These are phyloP conservation scores for Drosophila virilis DNA, from an alignment of 1,140 invertebrate genomes.

Conservation along the genomic window DNA sequence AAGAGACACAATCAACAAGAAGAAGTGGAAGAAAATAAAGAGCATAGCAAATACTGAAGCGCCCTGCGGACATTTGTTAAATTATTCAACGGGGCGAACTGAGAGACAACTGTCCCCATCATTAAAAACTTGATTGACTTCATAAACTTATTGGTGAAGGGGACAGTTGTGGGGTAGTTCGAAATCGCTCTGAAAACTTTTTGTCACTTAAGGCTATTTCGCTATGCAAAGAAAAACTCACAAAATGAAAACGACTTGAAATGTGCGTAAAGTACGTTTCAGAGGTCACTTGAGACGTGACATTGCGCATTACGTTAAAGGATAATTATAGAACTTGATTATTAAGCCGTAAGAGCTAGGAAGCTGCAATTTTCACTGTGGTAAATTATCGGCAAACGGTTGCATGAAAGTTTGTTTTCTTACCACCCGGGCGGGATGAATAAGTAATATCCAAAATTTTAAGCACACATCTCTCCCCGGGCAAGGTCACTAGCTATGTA, in stretches of 20 bases:
- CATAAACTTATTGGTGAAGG: slow-evolving; percentile 45
- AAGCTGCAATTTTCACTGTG: background rate
- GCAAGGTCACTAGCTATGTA: no score
- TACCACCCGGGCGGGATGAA: no score
- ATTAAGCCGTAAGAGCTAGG: no score
- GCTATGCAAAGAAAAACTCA: slow-evolving; percentile 21
- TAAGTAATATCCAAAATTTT: no score
- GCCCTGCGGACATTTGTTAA: slow-evolving; percentile 42
- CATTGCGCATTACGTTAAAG: no score
- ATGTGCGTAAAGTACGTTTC: slow-evolving; percentile 18
- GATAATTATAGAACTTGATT: no score
- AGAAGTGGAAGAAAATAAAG: slow-evolving; percentile 1
- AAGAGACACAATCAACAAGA: slow-evolving; percentile 6
- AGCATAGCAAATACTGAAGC: slow-evolving; percentile 6
- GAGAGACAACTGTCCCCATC: slow-evolving; percentile 48
- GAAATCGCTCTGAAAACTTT: slow-evolving; percentile 30
- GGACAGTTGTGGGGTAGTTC: background rate
- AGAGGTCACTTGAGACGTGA: background rate
- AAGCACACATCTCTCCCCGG: no score
- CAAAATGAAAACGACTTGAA: slow-evolving; percentile 17
- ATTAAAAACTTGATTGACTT: slow-evolving; percentile 81
- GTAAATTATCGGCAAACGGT: no score
- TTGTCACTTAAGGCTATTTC: slow-evolving; percentile 33
- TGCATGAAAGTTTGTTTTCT: no score
- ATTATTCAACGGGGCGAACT: slow-evolving; percentile 39